Evolutionary conservation across 2,888 invertebrate genomes (phyloP), one percentile per base, ranked within the genome.

Genomic region (Tenthredo distinguenda): DNA sequence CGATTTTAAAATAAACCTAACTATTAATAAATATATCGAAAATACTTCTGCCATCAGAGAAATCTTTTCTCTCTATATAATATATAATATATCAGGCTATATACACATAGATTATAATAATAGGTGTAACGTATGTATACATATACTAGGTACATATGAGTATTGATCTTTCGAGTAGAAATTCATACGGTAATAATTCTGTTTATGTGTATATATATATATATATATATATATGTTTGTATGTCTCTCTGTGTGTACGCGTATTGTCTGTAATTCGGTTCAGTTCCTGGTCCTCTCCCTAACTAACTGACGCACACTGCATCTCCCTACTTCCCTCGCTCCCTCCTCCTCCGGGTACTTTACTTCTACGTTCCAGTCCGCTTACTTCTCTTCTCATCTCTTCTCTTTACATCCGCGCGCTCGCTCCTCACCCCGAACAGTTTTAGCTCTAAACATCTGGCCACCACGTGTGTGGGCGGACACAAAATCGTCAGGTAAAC

Each of bases 301-400:
- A 34, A 72, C 37, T 72, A n/a, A 55, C 55, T 72, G 71, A 72
- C 71, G 37, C 71, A 72, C 71, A 40, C 71, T 18, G 71, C n/a
- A 40, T 21, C 74, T 43, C 31, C 18, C 50, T 31, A 3, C n/a
- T 6, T 15, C 18, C 26, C 34, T 86, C 68, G 21, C 2, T 84
- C 77, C 43, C 62, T 84, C 34, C 18, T n/a, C 82, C n/a, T 55
- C 55, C 55, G 55, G 1, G 55, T 55, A 55, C 55, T 55, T 55
- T 55, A 55, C 55, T 55, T 55, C 5, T 55, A 18, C 55, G 50
- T 18, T 50, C 18, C 50, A 18, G 50, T 50, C 5, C 50, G 85
- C 88, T 88, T 88, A 91, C 93, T 93, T 91, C 93, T 93, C 86
- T 91, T 93, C 89, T 92, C 90, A 55, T 90, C 40, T 34, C 71